Evolutionary conservation across 1,140 invertebrate genomes (phyloP), one percentile per base, ranked within the genome.

Genomic region (Aphelenchoides avenae): DNA sequence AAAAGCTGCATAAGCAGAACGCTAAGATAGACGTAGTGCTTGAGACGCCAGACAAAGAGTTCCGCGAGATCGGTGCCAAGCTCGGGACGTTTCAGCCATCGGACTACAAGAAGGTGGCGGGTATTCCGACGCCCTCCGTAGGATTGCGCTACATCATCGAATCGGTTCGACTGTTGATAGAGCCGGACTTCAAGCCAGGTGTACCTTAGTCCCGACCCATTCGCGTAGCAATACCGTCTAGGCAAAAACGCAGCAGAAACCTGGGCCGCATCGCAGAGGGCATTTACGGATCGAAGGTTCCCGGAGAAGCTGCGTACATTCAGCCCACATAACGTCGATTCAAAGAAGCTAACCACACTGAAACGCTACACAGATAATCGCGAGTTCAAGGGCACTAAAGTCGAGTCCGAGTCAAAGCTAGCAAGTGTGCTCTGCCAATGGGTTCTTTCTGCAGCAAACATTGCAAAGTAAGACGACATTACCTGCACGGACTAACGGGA

Each of bases 391-490:
- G 20, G 22, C 24, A 24, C 27, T 2, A 52, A 59, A 30, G 18
- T 61, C 13, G 15, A 24, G 20, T 20, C 34, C 3, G 58, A 61
- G 26, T 37, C 43, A 9, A 31, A 6, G 4, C 37, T 61, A 13
- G 58, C 60, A 7, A 61, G 58, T 6, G 48, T 30, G 5, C 20
- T 61, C 5, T 64, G 42, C 24, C 46, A 57, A 27, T 61, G 58
- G 58, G 61, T 54, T 5, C 9, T 65, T 7, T 24, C 42, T n/a
- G 44, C 30, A 5, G 20, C 36, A 7, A 36, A 40, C n/a, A 13
- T 61, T 5, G 60, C 58, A 9, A 65, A 61, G 49, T 68, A 64
- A 5, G 24, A 52, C 29, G n/a, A n/a, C n/a, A n/a, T n/a, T n/a
- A n/a, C n/a, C n/a, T n/a, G n/a, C n/a, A n/a, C n/a, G n/a, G n/a